Base-by-base conservation (phyloP, 2,797 vertebrate genomes). In the Amphiprion clarkii region DNA sequence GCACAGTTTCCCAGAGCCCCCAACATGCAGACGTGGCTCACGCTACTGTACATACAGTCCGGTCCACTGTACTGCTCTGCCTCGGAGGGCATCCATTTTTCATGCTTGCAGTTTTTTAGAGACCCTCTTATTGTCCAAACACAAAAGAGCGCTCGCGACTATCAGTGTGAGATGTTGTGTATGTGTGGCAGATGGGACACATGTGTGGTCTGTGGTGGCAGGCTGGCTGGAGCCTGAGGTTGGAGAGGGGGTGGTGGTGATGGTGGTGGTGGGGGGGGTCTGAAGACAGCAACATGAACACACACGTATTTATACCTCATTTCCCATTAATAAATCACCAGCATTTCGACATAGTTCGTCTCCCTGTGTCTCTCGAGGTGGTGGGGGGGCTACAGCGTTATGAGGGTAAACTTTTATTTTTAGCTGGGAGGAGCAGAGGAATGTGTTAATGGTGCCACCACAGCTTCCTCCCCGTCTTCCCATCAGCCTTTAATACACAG, bases 131-230 rank as follows among this genome's bases (percentile, higher is more conserved):
- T 85, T 85, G 88, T 84, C 87, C 79, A 65, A 29, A 76, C 67
- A 85, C 74, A 84, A 85, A 79, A 40, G 65, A 58, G 71, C 0
- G 31, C 78, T 87, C 84, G 69, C 60, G 48, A 40, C 78, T 72
- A 67, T 86, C 74, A 81, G 68, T 79, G 79, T 59, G 82, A 63
- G 82, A 65, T 27, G 63, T 2, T 73, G 78, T 86, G 74, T 86
- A 11, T 69, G 85, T 84, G 84, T 80, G 83, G 91, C 93, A 95
- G 93, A 94, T 95, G 95, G 92, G 88, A 92, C 85, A 87, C 94
- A 95, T 90, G 94, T 95, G 94, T 93, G 91, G 91, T 92, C 91
- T 94, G 87, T 91, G 92, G 93, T 94, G 91, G 90, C 88, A 92
- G 93, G 93, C 90, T 74, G 88, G 88, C 92, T 95, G 93, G 94